A percentile compares a stretch with the other conserved stretches of the same genome.
These are phyloP conservation scores for Ardeotis arabs DNA, from an alignment of 2,113 vertebrate species.

Conservation along the genomic window DNA sequence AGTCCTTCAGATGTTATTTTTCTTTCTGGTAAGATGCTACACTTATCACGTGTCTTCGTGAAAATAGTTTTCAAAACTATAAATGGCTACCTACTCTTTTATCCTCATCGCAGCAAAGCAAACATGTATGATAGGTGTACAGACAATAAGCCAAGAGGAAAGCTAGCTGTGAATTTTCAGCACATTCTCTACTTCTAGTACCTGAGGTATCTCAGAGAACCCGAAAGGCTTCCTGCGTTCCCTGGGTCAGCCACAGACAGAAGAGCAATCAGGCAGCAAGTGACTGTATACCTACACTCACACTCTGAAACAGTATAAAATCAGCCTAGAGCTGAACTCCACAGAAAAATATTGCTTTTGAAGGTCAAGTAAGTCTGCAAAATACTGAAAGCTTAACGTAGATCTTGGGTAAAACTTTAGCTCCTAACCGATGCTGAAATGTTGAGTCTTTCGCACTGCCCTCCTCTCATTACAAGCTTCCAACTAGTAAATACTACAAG, in stretches of 20 bases:
- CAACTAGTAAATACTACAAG: neutral
- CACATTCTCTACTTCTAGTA: neutral
- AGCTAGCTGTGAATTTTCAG: neutral
- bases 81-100: neutral
- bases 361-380: neutral
- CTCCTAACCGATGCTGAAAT: neutral
- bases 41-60: neutral
- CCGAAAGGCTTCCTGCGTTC: neutral
- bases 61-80: neutral
- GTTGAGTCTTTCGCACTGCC: neutral
- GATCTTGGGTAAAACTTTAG: neutral
- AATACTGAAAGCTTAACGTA: neutral
- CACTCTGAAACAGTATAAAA: neutral
- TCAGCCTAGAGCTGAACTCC: neutral
- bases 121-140: rapidly evolving
- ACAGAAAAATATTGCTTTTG: neutral
- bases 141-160: neutral
- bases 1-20: neutral
- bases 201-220: neutral
- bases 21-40: neutral
- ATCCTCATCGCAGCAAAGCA: neutral
- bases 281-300: neutral
- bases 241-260: neutral
- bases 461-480: neutral
- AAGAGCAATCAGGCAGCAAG: neutral